phyloP scores from a whole-genome alignment of 2,113 vertebrate genomes.

The Cochlearius cochlearius region DNA sequence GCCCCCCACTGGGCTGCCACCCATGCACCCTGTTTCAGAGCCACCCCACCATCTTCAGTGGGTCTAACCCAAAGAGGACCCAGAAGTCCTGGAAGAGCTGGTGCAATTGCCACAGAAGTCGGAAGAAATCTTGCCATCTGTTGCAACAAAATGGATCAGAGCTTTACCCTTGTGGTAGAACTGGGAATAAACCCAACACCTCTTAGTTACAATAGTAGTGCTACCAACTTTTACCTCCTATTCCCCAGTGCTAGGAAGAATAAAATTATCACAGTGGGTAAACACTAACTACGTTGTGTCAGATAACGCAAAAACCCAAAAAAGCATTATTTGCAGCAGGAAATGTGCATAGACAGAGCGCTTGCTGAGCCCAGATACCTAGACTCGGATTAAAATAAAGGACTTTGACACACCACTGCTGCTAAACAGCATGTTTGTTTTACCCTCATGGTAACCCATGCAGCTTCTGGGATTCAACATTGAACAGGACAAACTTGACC shows the following conservation, averaged over 20 bases:
- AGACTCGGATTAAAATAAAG: background rate
- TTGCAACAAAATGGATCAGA: background rate
- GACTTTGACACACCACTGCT: background rate
- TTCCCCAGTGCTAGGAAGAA: background rate
- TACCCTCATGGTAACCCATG: background rate
- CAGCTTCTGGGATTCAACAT: background rate
- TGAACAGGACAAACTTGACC: background rate
- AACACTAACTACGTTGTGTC: background rate
- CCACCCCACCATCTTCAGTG: rapidly evolving
- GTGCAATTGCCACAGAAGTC: too few relatives aligned
- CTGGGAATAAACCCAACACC: background rate
- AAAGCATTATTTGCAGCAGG: background rate
- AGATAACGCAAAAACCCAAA: background rate
- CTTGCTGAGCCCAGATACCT: background rate
- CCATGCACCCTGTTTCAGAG: background rate
- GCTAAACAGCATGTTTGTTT: background rate
- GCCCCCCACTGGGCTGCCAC: background rate
- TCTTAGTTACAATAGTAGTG: background rate
- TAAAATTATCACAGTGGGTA: background rate
- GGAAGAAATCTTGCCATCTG: background rate
- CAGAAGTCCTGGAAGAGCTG: background rate
- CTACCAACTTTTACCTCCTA: background rate
- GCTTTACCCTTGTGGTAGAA: background rate
- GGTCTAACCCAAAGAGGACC: background rate
- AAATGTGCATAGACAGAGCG: background rate